Percentiles rank a stretch among this genome's conserved stretches.
These are phyloP conservation scores for Monomorium pharaonis DNA, from an alignment of 1,140 invertebrate genomes.

Conservation along the genomic window DNA sequence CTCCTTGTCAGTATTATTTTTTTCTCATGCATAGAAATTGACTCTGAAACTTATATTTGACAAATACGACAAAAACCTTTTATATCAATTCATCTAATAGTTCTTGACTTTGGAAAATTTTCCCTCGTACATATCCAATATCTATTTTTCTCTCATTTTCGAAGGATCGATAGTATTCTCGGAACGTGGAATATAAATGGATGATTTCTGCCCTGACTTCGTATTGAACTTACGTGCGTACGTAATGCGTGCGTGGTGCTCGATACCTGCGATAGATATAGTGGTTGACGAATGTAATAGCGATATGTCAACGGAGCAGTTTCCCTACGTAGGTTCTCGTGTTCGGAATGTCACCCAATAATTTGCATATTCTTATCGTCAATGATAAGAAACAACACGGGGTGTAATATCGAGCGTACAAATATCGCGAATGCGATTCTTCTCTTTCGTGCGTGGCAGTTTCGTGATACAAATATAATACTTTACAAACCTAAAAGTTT, in stretches of 20 bases:
- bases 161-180: neutral
- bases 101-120: slow-evolving; percentile 1
- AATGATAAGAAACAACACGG: slow-evolving; percentile 30
- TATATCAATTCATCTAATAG: neutral
- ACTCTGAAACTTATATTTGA: slow-evolving; percentile 3
- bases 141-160: slow-evolving; percentile 16
- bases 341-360: slow-evolving; percentile 44
- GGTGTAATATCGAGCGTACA: slow-evolving; percentile 11
- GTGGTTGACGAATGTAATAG: slow-evolving; percentile 41
- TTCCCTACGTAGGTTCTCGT: slow-evolving; percentile 27
- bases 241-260: slow-evolving; percentile 12
- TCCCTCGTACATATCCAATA: neutral
- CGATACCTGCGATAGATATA: slow-evolving; percentile 34
- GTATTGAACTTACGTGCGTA: slow-evolving; percentile 46
- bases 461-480: neutral
- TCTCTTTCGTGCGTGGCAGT: neutral
- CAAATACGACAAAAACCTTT: neutral
- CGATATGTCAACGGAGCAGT: slow-evolving; percentile 53
- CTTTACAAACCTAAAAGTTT: slow-evolving; percentile 87
- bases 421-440: neutral
- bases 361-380: slow-evolving; percentile 57
- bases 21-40: neutral
- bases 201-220: slow-evolving; percentile 40
- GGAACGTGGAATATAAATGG: slow-evolving; percentile 1
- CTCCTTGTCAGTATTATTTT: neutral